Evolutionary conservation across 2,888 invertebrate species (phyloP).

Genomic region (Hypselothyrea guttata): DNA sequence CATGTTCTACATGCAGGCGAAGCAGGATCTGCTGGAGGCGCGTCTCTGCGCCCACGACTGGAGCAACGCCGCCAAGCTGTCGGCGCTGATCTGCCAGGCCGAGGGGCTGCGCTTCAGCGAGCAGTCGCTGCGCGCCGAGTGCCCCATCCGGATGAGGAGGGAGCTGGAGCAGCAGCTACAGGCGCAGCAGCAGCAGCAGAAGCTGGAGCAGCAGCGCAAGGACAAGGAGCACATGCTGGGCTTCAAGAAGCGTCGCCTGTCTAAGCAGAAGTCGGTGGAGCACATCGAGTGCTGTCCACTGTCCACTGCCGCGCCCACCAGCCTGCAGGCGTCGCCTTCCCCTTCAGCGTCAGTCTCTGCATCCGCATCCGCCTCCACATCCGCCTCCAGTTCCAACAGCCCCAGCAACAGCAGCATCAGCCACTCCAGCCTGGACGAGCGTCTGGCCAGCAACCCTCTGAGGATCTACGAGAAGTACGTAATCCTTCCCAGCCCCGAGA

Average conservation of each 20-base stretch:
- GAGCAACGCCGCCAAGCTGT: conserved; percentile 87
- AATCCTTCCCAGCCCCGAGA: conserved; percentile 64
- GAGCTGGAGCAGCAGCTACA: conserved; percentile 65
- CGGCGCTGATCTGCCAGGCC: conserved; percentile 89
- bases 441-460: conserved; percentile 71
- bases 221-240: conserved; percentile 80
- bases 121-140: conserved; percentile 75
- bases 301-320: conserved; percentile 14
- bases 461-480: conserved; percentile 80
- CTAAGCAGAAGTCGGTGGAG: conserved; percentile 81
- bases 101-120: conserved; percentile 81
- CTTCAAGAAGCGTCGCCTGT: conserved; percentile 81
- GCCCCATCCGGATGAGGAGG: conserved; percentile 75
- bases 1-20: conserved; percentile 93
- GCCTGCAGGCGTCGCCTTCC: conserved; percentile 45
- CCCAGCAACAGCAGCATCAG: conserved; percentile 61
- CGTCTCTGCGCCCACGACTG: conserved; percentile 88
- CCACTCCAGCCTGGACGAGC: conserved; percentile 57
- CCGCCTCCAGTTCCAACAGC: conserved; percentile 48
- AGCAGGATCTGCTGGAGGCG: conserved; percentile 89
- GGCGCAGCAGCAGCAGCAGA: conserved; percentile 34
- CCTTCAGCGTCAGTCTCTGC: conserved; percentile 42
- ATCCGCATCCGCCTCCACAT: conserved; percentile 31
- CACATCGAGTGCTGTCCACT: conserved; percentile 67
- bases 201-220: conserved; percentile 71